Evolutionary conservation across 23 tunicate species (phyloP).

Genomic region (Trididemnum nubilum): DNA sequence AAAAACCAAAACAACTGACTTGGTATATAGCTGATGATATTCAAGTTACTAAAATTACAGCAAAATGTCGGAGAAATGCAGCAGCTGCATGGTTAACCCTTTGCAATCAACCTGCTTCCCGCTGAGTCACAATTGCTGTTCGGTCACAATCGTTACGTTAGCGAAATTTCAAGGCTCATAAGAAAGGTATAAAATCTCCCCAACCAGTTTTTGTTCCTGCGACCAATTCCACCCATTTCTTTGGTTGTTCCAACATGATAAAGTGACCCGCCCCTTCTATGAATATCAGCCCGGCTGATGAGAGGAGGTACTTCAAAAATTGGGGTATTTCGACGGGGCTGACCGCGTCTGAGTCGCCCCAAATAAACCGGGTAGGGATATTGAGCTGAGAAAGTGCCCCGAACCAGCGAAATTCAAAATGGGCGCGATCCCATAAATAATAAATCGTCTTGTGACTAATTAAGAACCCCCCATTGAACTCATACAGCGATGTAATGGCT

Average conservation of each 20-base stretch:
- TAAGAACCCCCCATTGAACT: conserved; percentile 34
- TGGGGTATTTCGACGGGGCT: conserved; percentile 61
- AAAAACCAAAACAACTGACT: no score
- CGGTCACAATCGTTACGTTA: no score
- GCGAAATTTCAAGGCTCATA: no score
- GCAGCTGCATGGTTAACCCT: no score
- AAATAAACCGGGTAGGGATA: conserved; percentile 56
- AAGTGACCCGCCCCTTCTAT: conserved; percentile 74
- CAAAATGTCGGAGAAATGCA: no score
- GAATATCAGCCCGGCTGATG: conserved; percentile 24
- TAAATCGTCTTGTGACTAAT: conserved; percentile 58
- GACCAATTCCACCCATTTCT: conserved; percentile 62
- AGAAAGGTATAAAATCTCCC: no score
- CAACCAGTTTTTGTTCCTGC: no score
- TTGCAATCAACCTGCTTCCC: no score
- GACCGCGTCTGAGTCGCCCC: conserved; percentile 96
- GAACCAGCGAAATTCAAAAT: conserved; percentile 93
- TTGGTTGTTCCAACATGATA: conserved; percentile 87
- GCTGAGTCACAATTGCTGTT: no score
- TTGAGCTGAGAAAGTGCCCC: conserved; percentile 67
- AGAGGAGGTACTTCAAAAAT: conserved; percentile 40
- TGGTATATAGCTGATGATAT: no score
- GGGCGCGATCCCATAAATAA: conserved; percentile 86
- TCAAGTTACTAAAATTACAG: no score
- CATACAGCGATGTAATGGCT: conserved; percentile 13